Evolutionary conservation across 2,888 invertebrate genomes (phyloP).

Genomic region (Leptopilina drosophilae): DNA sequence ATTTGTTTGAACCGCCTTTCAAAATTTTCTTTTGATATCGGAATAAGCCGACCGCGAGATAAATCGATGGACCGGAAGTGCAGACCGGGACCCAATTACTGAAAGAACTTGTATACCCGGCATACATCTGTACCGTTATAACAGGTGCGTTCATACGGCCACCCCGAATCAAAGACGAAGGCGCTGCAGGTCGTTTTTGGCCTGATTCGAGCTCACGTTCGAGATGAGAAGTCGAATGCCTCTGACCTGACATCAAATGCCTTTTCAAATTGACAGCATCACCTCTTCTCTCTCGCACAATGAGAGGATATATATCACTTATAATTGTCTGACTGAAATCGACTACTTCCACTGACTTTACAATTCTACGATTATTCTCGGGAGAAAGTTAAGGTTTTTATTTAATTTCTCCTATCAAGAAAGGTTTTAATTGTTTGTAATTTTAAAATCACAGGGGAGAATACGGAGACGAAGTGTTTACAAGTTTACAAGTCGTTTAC

Average conservation of each 20-base stretch:
- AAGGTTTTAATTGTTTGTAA: too few species aligned
- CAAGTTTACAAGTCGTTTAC: too few species aligned
- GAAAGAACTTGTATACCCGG: slow-evolving; percentile 14
- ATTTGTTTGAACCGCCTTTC: background rate
- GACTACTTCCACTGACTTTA: background rate
- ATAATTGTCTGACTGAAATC: background rate
- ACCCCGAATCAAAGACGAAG: slow-evolving; percentile 23
- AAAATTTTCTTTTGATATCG: slow-evolving; percentile 6
- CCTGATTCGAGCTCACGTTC: slow-evolving; percentile 19
- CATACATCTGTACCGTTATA: slow-evolving; percentile 20
- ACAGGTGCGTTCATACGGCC: slow-evolving; percentile 32
- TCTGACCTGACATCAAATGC: slow-evolving; percentile 1
- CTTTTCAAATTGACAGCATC: background rate
- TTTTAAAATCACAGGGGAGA: too few species aligned
- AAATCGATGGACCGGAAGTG: slow-evolving; percentile 7
- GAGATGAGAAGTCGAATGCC: slow-evolving; percentile 22
- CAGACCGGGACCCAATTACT: slow-evolving; percentile 25
- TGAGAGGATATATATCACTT: background rate
- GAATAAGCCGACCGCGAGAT: background rate
- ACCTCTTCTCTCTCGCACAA: background rate
- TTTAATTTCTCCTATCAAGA: too few species aligned
- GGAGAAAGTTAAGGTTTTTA: background rate
- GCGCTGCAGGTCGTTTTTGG: slow-evolving; percentile 24
- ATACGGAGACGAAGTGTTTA: too few species aligned
- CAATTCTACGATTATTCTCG: background rate